Evolutionary conservation across 1,140 invertebrate species (phyloP), one percentile per base, ranked within the genome.

Genomic region (Pseudomyrmex sp.): DNA sequence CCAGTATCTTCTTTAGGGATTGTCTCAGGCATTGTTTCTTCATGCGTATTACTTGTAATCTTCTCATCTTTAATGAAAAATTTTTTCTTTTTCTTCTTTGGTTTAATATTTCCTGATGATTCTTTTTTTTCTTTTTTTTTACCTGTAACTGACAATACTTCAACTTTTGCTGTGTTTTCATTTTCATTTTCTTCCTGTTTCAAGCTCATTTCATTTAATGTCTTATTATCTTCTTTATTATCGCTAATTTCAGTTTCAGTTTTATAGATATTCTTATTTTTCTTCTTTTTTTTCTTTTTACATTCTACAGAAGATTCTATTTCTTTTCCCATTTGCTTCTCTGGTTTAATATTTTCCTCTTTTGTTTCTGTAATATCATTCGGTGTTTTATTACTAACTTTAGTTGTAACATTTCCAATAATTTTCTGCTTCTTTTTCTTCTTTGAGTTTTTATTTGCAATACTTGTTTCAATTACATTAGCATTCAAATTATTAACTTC

Each of bases 381-480:
- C n/a, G 18, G 18, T 82, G 76, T 12, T 61, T 82, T 12, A n/a
- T 13, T 52, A 20, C 9, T 9, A 13, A 15, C 7, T 18, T 15
- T 1, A 61, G 8, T 3, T 54, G 23, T 18, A 56, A 20, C 70
- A 5, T 82, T 35, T 9, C 56, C 50, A 76, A 23, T 12, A 80
- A 76, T n/a, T 66, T 54, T 56, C 58, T 69, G 48, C 76, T 88
- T 90, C 15, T 87, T 87, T n/a, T 87, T 87, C 15, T 86, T 87
- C 12, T 74, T 82, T n/a, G 50, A 80, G 2, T 85, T 83, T 15
- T 82, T 69, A 62, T 9, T 77, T 2, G 26, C 12, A 26, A 15
- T n/a, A 58, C 82, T 15, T 2, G 2, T 70, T 62, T 59, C 26
- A 13, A 26, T 62, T 35, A 54, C 7, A 76, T 3, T 18, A 61